Conservation (phyloP, 2,888 invertebrate species). For the Epiblema foenella region DNA sequence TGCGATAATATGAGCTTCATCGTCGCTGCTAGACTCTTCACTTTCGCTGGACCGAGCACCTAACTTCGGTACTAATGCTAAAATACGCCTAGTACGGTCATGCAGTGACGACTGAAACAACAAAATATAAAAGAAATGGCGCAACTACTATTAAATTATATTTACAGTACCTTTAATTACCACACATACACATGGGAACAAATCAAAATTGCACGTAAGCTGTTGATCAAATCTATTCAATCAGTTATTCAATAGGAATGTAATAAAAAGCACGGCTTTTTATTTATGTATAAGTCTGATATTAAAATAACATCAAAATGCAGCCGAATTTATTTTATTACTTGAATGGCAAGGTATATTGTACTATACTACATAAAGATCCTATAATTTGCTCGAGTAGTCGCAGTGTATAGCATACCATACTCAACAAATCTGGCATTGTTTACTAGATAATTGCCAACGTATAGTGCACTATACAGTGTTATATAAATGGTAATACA, state of each 20-base stretch:
- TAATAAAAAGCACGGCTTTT: too few relatives aligned
- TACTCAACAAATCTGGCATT: background rate
- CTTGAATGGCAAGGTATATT: background rate
- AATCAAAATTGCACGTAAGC: too few relatives aligned
- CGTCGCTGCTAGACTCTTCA: slow-evolving; percentile 18
- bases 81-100: slow-evolving; percentile 9
- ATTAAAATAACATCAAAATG: background rate
- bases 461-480: background rate
- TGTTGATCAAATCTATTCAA: too few relatives aligned
- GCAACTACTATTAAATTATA: too few relatives aligned
- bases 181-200: background rate
- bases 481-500: too few relatives aligned
- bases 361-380: background rate
- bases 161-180: background rate
- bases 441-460: background rate
- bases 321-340: background rate
- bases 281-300: too few relatives aligned
- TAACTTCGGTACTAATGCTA: background rate
- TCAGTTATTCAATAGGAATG: too few relatives aligned
- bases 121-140: background rate
- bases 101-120: slow-evolving; percentile 9
- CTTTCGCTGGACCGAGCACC: slow-evolving; percentile 3
- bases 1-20: background rate
- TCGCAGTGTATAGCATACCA: slow-evolving; percentile 3
- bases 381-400: background rate